phyloP scores from a whole-genome alignment of 2,888 invertebrate species.

The Leptinotarsa rubiginosa region DNA sequence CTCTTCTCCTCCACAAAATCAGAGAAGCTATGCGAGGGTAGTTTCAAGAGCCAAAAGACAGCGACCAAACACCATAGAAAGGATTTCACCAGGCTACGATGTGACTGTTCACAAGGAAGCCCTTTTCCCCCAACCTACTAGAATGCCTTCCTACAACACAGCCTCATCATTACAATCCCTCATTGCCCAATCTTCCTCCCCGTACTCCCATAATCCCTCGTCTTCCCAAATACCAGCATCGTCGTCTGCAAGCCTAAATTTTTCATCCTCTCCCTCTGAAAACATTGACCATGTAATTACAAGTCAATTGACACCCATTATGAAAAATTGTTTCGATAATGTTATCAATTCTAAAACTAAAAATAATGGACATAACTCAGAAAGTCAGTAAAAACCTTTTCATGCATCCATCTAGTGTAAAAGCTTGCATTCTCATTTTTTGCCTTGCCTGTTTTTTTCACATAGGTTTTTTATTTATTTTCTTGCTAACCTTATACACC shows the following conservation, averaged over 20 bases:
- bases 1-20: not conserved
- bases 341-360: not conserved
- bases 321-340: not conserved
- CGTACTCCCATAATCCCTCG: not conserved
- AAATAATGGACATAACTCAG: slow-evolving; percentile 3
- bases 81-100: not conserved
- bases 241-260: not conserved
- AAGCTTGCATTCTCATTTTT: not conserved
- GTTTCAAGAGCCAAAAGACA: not conserved
- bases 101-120: not conserved
- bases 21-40: not conserved
- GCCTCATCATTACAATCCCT: not conserved
- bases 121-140: not conserved
- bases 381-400: not conserved
- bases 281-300: slow-evolving; percentile 1
- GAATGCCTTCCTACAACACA: slow-evolving; percentile 4
- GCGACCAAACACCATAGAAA: not conserved
- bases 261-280: slow-evolving; percentile 5
- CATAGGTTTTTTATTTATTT: not conserved
- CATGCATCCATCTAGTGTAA: slow-evolving; percentile 2
- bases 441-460: not conserved
- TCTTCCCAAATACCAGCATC: not conserved
- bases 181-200: not conserved
- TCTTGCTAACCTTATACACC: not conserved
- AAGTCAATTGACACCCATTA: not conserved